Base-by-base conservation (phyloP, 1,140 invertebrate genomes). In the Leucophenga varia region DNA sequence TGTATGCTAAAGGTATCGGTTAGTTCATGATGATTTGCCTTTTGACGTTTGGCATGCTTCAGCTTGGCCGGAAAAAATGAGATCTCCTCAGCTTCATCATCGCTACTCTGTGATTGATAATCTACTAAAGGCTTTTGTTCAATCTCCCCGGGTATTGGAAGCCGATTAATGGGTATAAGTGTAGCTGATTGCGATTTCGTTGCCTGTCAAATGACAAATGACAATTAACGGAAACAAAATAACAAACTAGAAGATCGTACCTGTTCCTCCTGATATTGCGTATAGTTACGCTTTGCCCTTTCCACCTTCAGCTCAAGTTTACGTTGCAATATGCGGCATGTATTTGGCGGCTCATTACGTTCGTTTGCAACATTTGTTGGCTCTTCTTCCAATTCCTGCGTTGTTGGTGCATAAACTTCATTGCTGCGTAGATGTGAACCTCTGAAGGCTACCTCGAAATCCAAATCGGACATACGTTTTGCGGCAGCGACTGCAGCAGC, bases 1-100 rank as follows among this genome's bases (percentile, higher is more conserved):
- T 75, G 73, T 59, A 75, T 73, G 47, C 73, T 75, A 38, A 75
- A 75, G 0, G 73, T 75, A 37, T 75, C 73, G 12, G 64, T 68
- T 9, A 73, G 54, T 20, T 73, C 67, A 2, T 47, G 36, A 16
- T 64, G 63, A 16, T 67, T 67, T 36, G 59, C 56, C 40, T 60
- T 53, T 3, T 59, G 67, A 8, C 63, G 67, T 30, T 64, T 64
- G 36, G 57, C 54, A 28, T 58, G 58, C 49, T 70, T 69, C 39
- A 64, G 41, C 42, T 74, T 68, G 6, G 60, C 57, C 2, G 72
- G 70, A 28, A 74, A 73, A 37, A 74, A 75, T 17, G 68, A 61
- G 16, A 72, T 63, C 32, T 72, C 70, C 44, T 74, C 72, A n/a
- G 60, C 58, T 36, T 74, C 72, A 28, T 74, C 72, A 34, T 63